These are phyloP conservation scores for Choreutis nemorana DNA, from an alignment of 2,888 invertebrate genomes.

Conservation along the genomic window DNA sequence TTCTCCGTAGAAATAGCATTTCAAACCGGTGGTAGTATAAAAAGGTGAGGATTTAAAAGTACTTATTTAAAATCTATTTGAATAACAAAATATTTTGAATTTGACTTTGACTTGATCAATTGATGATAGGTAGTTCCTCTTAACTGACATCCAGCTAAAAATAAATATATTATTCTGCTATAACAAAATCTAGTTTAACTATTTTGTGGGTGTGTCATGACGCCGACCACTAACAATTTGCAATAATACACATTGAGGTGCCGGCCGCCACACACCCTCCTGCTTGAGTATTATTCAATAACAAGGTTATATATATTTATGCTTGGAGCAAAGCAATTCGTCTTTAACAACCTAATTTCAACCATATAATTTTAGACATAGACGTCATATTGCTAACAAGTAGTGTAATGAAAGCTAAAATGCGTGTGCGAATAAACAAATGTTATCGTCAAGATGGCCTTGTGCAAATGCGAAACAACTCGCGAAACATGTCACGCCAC, in stretches of 20 bases:
- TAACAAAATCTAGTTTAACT: not conserved
- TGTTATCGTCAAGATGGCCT: constrained; percentile 36
- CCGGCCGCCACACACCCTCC: constrained; percentile 22
- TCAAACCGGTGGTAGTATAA: no score
- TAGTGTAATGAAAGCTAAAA: constrained; percentile 9
- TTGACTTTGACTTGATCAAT: no score
- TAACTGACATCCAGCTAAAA: no score
- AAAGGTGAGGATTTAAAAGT: no score
- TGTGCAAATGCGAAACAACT: constrained; percentile 27
- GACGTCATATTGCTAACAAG: constrained; percentile 17
- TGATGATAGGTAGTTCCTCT: no score
- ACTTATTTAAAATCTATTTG: no score
- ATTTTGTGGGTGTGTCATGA: constrained; percentile 57
- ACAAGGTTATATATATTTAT: constrained; percentile 41
- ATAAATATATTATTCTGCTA: no score
- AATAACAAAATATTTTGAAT: no score
- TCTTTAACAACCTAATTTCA: constrained; percentile 25
- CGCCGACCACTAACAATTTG: no score
- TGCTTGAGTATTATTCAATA: constrained; percentile 52
- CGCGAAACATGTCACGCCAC: constrained; percentile 15
- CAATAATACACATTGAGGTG: constrained; percentile 19
- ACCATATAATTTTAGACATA: constrained; percentile 26
- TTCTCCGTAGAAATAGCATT: no score
- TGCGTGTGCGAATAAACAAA: constrained; percentile 26
- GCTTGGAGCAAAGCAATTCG: constrained; percentile 22